A percentile compares a stretch with the other conserved stretches of the same genome.
These are phyloP conservation scores for Eueremaeus valkanovi DNA, from an alignment of 2,888 invertebrate species.

Conservation along the genomic window DNA sequence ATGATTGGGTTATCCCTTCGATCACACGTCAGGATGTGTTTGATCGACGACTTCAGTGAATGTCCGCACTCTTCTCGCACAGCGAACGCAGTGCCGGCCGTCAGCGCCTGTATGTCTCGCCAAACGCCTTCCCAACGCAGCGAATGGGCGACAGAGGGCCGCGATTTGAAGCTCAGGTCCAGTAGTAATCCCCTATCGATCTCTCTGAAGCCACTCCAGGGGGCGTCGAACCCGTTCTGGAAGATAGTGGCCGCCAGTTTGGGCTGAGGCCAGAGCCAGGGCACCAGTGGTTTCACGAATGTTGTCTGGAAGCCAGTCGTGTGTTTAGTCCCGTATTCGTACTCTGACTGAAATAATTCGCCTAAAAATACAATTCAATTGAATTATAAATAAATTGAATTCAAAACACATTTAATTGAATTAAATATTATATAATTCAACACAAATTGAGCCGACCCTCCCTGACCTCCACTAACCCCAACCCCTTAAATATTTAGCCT, in stretches of 20 bases:
- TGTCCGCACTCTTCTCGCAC: constrained; percentile 86
- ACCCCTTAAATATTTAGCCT: too few relatives aligned
- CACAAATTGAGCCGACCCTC: too few relatives aligned
- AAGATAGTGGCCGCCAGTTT: constrained; percentile 61
- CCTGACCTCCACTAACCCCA: too few relatives aligned
- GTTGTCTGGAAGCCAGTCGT: constrained; percentile 74
- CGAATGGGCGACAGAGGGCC: constrained; percentile 64
- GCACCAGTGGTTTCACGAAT: constrained; percentile 56
- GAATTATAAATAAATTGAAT: background rate
- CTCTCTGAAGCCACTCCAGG: constrained; percentile 76
- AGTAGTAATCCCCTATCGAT: constrained; percentile 71
- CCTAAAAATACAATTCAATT: constrained; percentile 53
- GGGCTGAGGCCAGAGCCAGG: constrained; percentile 32
- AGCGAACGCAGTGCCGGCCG: constrained; percentile 70
- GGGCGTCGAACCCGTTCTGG: constrained; percentile 70
- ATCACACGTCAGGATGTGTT: constrained; percentile 72
- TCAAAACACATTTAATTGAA: too few relatives aligned
- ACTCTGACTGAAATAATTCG: constrained; percentile 72
- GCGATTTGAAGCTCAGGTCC: constrained; percentile 61
- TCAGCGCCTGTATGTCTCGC: constrained; percentile 69
- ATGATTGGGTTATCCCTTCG: constrained; percentile 74
- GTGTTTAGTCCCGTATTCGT: constrained; percentile 76
- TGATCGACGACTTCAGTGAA: constrained; percentile 73
- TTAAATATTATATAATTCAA: too few relatives aligned
- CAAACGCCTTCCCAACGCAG: constrained; percentile 83